These are phyloP conservation scores for Macrosiphum euphorbiae DNA, from an alignment of 2,888 invertebrate genomes.

Conservation along the genomic window DNA sequence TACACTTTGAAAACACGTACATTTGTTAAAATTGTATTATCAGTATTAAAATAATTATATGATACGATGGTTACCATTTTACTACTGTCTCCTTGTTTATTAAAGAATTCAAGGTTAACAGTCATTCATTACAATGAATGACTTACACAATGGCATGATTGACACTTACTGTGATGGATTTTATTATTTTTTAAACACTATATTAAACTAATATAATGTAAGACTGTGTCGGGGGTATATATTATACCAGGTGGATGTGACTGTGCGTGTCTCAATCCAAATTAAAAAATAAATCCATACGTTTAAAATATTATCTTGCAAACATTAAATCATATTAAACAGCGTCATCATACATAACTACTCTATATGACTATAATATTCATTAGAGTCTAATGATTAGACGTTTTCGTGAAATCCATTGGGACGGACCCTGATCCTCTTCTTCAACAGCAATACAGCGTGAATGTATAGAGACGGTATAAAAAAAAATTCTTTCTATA, in stretches of 20 bases:
- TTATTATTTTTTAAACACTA: neutral
- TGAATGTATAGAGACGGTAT: neutral
- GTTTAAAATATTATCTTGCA: neutral
- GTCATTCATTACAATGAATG: too few species aligned
- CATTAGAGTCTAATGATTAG: neutral
- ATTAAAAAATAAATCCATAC: neutral
- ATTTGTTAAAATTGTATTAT: neutral
- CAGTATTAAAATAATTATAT: neutral
- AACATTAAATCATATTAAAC: neutral
- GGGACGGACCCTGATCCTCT: neutral
- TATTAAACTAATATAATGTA: neutral
- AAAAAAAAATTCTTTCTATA: neutral
- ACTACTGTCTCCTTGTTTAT: neutral
- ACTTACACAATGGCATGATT: neutral
- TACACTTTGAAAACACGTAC: neutral
- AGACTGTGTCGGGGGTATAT: neutral
- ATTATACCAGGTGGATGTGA: neutral
- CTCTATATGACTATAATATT: neutral
- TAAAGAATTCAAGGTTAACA: neutral
- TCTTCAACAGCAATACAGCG: too few species aligned
- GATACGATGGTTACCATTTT: too few species aligned
- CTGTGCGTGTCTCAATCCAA: neutral
- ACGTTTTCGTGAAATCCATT: neutral
- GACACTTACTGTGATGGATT: neutral
- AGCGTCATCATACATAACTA: neutral